Evolutionary conservation across 2,888 invertebrate genomes (phyloP), one percentile per base, ranked within the genome.

Genomic region (Pyrochroa serraticornis): DNA sequence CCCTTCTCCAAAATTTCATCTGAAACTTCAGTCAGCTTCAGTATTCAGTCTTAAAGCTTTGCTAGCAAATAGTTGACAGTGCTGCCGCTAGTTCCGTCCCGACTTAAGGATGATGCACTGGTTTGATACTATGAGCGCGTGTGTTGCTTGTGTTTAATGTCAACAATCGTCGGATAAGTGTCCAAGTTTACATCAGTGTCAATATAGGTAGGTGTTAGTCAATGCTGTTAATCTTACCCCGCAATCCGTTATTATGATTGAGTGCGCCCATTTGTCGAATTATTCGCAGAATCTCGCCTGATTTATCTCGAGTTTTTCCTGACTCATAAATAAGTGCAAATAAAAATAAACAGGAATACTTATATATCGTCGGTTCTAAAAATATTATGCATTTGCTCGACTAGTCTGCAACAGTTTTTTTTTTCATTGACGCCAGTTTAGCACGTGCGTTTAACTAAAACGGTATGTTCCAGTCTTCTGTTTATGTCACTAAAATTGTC

Each of bases 371-470:
- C 2, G 7, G 13, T 31, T 48, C 48, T 48, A 48, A 31, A 48
- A 48, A 48, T 48, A 48, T 38, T 48, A 33, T 7, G 30, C 41
- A 41, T 31, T 22, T 22, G 22, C 12, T 14, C 37, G 37, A 47
- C 13, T 7, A 37, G 8, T 37, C 47, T 38, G 13, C 34, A 22
- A 13, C 10, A 22, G 3, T 22, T 22, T 12, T 39, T 39, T 39
- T 46, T 13, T 46, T 34, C 8, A 34, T 46, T 46, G 12, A 32
- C 37, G 30, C 31, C 31, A 37, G 31, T 43, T 42, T 34, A 38
- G 48, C 48, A 48, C 48, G 48, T 48, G 48, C 48, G 38, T 38
- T 31, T 47, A 35, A 47, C 47, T 47, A 30, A 30, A 42, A 42
- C 42, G n/a, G 42, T 42, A 42, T 42, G 14, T 41, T 41, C 9